Evolutionary conservation across 2,888 invertebrate genomes (phyloP).

Genomic region (Epinotia bilunana): DNA sequence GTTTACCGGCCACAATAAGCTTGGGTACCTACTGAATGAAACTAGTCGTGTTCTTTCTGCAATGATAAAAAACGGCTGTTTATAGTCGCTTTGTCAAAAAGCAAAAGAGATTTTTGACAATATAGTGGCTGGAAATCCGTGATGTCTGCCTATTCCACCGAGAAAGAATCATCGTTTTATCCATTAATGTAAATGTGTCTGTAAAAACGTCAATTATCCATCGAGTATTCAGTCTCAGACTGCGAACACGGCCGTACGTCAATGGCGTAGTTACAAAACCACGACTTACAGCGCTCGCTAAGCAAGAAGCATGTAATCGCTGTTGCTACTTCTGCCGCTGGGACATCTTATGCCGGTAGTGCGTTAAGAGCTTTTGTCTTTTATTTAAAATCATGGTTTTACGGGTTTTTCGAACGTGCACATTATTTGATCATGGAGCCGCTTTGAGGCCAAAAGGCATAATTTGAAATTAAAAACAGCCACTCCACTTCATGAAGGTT

Average conservation of each 20-base stretch:
- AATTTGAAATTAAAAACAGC: not conserved
- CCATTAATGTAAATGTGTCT: too few relatives aligned
- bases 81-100: too few relatives aligned
- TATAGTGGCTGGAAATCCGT: too few relatives aligned
- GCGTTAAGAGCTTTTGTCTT: constrained; percentile 7
- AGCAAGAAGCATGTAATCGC: constrained; percentile 68
- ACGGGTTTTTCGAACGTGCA: not conserved
- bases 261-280: constrained; percentile 67
- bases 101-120: too few relatives aligned
- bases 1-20: too few relatives aligned
- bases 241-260: constrained; percentile 56
- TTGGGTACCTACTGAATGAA: too few relatives aligned
- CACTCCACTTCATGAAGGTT: too few relatives aligned
- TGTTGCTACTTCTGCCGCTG: constrained; percentile 43
- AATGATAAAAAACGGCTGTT: too few relatives aligned
- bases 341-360: constrained; percentile 6
- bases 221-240: constrained; percentile 41
- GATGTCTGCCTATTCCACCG: too few relatives aligned
- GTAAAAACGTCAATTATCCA: too few relatives aligned
- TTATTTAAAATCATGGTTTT: constrained; percentile 10
- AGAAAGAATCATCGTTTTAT: too few relatives aligned
- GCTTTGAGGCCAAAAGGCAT: not conserved
- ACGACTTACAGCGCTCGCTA: constrained; percentile 64
- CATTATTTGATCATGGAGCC: not conserved
- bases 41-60: too few relatives aligned